These are phyloP conservation scores for Saguinus midas DNA, from an alignment of 2,113 vertebrate genomes.

Conservation along the genomic window DNA sequence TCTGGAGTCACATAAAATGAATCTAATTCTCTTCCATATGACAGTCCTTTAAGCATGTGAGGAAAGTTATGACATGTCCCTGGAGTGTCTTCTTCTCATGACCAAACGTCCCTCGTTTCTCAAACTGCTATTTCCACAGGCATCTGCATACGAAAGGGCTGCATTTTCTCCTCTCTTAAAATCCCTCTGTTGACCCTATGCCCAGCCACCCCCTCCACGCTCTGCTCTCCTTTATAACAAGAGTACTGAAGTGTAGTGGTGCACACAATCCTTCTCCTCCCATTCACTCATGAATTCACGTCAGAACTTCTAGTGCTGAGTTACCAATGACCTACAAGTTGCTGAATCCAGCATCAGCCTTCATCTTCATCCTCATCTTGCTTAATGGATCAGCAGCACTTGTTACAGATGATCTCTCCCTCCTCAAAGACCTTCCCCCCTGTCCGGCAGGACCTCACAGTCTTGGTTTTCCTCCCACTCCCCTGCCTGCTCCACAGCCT, in stretches of 20 bases:
- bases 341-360: neutral
- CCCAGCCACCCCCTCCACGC: neutral
- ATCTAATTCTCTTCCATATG: conserved; percentile 54
- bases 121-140: neutral
- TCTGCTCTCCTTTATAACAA: neutral
- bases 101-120: conserved; percentile 16
- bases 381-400: no score
- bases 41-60: conserved; percentile 51
- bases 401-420: neutral
- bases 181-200: neutral
- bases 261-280: neutral
- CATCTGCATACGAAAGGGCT: neutral
- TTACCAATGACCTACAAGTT: neutral
- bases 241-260: neutral
- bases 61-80: conserved; percentile 38
- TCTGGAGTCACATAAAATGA: conserved; percentile 57
- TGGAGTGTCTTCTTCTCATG: conserved; percentile 28
- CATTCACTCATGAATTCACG: neutral
- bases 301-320: neutral
- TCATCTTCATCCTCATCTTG: neutral
- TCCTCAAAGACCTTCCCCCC: neutral
- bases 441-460: neutral
- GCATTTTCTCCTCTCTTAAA: neutral
- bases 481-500: neutral
- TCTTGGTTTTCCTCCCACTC: neutral